phyloP scores from a whole-genome alignment of 2,797 vertebrate species.

The Columba guinea region DNA sequence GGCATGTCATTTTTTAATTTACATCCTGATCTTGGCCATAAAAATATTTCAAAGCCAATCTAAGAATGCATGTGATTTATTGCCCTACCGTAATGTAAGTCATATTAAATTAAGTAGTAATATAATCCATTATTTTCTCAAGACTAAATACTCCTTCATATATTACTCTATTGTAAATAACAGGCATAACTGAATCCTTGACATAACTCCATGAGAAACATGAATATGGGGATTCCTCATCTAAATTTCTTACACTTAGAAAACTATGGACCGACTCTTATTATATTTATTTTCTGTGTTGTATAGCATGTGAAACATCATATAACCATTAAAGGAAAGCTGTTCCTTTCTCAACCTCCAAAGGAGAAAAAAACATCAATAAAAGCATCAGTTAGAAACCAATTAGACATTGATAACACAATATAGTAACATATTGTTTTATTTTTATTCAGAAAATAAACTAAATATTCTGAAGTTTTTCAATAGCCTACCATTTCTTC shows the following conservation, averaged over 20 bases:
- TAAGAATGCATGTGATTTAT: slow-evolving; percentile 42
- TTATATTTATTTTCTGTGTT: neutral
- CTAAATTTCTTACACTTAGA: neutral
- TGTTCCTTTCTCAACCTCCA: neutral
- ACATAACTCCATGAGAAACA: neutral
- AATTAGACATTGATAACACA: neutral
- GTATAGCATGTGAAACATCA: neutral
- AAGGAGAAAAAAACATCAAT: neutral
- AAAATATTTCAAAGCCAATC: slow-evolving; percentile 46
- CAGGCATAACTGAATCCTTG: slow-evolving; percentile 2
- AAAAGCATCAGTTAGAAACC: neutral
- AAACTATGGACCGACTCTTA: neutral
- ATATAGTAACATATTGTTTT: neutral
- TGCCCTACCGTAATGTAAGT: slow-evolving; percentile 3
- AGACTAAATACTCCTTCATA: slow-evolving; percentile 39
- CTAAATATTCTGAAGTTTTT: neutral
- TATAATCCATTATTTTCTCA: slow-evolving; percentile 46
- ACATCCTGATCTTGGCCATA: slow-evolving; percentile 39
- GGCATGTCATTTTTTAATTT: slow-evolving; percentile 59
- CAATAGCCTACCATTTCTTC: neutral
- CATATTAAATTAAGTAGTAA: slow-evolving; percentile 56
- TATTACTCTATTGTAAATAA: slow-evolving; percentile 30
- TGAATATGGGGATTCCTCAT: neutral
- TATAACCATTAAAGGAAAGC: neutral
- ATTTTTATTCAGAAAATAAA: neutral